These are phyloP conservation scores for Ictalurus furcatus DNA, from an alignment of 2,113 vertebrate species.

Conservation along the genomic window DNA sequence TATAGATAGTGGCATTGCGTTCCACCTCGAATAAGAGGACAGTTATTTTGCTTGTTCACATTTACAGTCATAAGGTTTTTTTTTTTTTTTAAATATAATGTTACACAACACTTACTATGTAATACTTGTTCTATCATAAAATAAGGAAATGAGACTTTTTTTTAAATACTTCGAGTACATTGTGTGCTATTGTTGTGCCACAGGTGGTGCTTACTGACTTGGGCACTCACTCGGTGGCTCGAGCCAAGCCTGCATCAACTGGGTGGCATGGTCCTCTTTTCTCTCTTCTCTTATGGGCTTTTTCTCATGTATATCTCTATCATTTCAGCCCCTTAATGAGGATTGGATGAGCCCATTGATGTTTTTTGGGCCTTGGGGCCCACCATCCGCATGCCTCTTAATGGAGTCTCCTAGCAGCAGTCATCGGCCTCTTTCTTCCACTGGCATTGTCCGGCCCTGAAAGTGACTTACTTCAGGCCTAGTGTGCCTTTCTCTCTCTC, in stretches of 20 bases:
- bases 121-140: constrained; percentile 7
- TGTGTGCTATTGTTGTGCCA: constrained; percentile 25
- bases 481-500: constrained; percentile 62
- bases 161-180: background rate
- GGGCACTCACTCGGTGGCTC: constrained; percentile 21
- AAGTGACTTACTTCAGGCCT: constrained; percentile 78
- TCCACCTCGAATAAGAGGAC: background rate
- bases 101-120: background rate
- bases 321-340: constrained; percentile 73
- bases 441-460: constrained; percentile 78
- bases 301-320: constrained; percentile 78
- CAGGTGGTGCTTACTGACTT: constrained; percentile 47
- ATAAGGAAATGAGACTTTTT: constrained; percentile 26
- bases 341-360: constrained; percentile 72
- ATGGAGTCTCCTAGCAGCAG: constrained; percentile 79
- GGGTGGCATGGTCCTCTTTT: constrained; percentile 48
- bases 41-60: background rate
- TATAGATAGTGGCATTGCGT: background rate
- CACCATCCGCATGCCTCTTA: constrained; percentile 74
- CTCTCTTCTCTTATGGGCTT: constrained; percentile 52
- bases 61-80: background rate
- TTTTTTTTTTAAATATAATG: background rate
- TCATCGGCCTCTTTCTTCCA: constrained; percentile 77
- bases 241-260: constrained; percentile 43
- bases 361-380: constrained; percentile 69